phyloP scores from a whole-genome alignment of 2,113 vertebrate species.

The Acanthochromis polyacanthus region DNA sequence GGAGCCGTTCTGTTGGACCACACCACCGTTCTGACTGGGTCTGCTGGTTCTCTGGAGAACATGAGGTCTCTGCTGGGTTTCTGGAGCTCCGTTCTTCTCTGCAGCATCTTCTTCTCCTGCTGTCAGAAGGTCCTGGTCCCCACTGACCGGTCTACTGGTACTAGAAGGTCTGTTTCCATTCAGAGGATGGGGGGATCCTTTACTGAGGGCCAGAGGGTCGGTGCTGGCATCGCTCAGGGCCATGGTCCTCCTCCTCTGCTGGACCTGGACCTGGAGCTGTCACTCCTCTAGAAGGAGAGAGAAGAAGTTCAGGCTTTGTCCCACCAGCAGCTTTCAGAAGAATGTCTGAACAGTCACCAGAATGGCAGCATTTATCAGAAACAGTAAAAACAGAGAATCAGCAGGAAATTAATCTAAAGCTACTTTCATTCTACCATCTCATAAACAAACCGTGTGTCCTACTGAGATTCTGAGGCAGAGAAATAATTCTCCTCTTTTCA shows the following conservation, averaged over 20 bases:
- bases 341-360: too few species aligned
- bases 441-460: too few species aligned
- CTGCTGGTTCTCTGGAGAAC: constrained; percentile 29
- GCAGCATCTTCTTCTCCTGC: neutral
- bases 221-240: constrained; percentile 70
- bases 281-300: constrained; percentile 60
- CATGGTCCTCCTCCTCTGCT: constrained; percentile 67
- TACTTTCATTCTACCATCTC: too few species aligned
- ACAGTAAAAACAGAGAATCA: too few species aligned
- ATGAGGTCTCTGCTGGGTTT: constrained; percentile 7
- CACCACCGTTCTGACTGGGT: constrained; percentile 50
- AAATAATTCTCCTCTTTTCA: too few species aligned
- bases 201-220: constrained; percentile 64
- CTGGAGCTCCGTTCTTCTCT: neutral
- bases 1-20: constrained; percentile 74
- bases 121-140: constrained; percentile 51
- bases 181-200: constrained; percentile 45
- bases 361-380: too few species aligned
- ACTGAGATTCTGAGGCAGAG: too few species aligned
- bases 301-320: neutral
- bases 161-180: constrained; percentile 19
- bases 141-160: constrained; percentile 10
- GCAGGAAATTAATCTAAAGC: too few species aligned
- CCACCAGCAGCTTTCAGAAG: too few species aligned
- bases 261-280: constrained; percentile 31